These are phyloP conservation scores for Rhodophaea formosa DNA, from an alignment of 2,888 invertebrate genomes.

Conservation along the genomic window DNA sequence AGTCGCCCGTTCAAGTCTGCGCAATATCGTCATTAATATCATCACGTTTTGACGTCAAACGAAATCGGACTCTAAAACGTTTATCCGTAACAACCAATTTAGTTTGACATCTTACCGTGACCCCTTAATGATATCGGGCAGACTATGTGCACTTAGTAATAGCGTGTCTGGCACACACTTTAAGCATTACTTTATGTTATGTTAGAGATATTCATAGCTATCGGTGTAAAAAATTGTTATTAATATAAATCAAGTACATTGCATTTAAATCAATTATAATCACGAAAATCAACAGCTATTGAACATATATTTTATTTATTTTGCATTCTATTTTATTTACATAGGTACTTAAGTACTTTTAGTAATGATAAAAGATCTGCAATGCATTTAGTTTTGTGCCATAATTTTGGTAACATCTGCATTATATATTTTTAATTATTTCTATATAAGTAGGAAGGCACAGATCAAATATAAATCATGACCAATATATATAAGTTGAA, in stretches of 20 bases:
- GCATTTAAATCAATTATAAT: not conserved
- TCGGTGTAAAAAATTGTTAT: not conserved
- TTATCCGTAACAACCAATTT: not conserved
- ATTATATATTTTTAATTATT: not conserved
- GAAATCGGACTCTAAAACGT: too few species aligned
- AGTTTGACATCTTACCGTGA: not conserved
- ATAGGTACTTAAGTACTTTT: not conserved
- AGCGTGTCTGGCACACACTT: not conserved
- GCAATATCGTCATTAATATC: too few species aligned
- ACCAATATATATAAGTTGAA: not conserved
- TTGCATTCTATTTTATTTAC: not conserved
- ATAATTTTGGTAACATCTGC: not conserved
- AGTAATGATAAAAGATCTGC: not conserved
- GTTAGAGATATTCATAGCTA: not conserved
- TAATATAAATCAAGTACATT: not conserved
- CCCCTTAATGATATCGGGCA: not conserved
- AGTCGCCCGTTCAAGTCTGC: too few species aligned
- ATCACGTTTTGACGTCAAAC: too few species aligned
- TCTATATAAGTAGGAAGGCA: not conserved
- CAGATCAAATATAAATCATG: not conserved
- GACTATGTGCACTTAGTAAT: not conserved
- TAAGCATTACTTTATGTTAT: not conserved
- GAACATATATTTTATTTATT: not conserved
- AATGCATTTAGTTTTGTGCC: slow-evolving; percentile 8
- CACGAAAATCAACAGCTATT: not conserved